Evolutionary conservation across 1,140 invertebrate species (phyloP).

Genomic region (Dolichoris vasculosae): DNA sequence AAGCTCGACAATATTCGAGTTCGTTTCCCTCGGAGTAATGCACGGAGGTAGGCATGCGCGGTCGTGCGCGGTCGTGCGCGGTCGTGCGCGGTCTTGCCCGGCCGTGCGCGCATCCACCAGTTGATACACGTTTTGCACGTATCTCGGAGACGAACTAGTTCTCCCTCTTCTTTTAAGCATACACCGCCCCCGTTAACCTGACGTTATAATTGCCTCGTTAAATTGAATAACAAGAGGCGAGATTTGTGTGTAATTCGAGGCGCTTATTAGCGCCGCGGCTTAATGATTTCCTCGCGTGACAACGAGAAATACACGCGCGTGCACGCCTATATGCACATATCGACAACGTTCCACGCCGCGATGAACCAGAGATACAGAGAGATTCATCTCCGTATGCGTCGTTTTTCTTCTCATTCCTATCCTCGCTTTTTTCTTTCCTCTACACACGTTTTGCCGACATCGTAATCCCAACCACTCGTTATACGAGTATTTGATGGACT

Average conservation of each 20-base stretch:
- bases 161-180: not conserved
- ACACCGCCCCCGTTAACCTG: constrained; percentile 8
- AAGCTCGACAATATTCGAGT: constrained; percentile 30
- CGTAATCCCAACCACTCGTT: constrained; percentile 42
- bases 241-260: constrained; percentile 49
- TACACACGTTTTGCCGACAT: constrained; percentile 35
- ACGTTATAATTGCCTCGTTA: constrained; percentile 48
- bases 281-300: constrained; percentile 52
- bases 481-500: constrained; percentile 49
- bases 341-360: not conserved
- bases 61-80: not conserved
- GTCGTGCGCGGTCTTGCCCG: not conserved
- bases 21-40: not conserved
- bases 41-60: not conserved
- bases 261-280: constrained; percentile 46
- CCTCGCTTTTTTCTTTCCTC: constrained; percentile 21
- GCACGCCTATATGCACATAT: not conserved
- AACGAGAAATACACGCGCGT: constrained; percentile 40
- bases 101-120: not conserved
- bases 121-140: too few relatives aligned
- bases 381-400: not conserved
- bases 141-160: not conserved
- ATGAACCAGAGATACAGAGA: not conserved
- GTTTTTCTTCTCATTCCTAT: not conserved
- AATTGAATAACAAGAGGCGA: constrained; percentile 49